A percentile compares a stretch with the other conserved stretches of the same genome.
Evolutionary conservation across 2,113 vertebrate species (phyloP).

Genomic region (Acanthochromis polyacanthus): DNA sequence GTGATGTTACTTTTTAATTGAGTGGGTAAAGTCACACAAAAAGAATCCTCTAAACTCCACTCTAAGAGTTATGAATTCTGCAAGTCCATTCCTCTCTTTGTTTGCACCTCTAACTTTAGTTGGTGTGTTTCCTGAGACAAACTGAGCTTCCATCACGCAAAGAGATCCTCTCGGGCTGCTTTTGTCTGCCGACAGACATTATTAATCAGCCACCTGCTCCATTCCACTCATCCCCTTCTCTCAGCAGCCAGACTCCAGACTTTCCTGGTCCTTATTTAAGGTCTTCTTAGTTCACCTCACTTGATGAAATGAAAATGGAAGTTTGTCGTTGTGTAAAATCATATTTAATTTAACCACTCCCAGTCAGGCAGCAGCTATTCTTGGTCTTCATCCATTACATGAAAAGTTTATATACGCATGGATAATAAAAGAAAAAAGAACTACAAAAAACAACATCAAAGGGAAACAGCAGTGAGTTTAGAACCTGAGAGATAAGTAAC

Average conservation of each 20-base stretch:
- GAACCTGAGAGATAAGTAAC: slow-evolving; percentile 16
- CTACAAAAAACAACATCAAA: background rate
- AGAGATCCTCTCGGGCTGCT: slow-evolving; percentile 20
- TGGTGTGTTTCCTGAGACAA: slow-evolving; percentile 19
- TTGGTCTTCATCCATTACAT: slow-evolving; percentile 6
- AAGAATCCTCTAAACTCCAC: background rate
- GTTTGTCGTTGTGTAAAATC: slow-evolving; percentile 42
- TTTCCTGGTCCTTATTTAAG: slow-evolving; percentile 11
- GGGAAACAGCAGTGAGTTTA: background rate
- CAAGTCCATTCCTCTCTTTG: slow-evolving; percentile 9
- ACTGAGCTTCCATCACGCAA: slow-evolving; percentile 21
- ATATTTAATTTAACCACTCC: slow-evolving; percentile 58
- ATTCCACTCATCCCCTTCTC: slow-evolving; percentile 16
- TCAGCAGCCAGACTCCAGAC: slow-evolving; percentile 8
- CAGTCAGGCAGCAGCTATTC: slow-evolving; percentile 34
- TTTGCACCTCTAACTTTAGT: slow-evolving; percentile 12
- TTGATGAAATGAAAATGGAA: slow-evolving; percentile 33
- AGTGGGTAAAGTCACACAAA: slow-evolving; percentile 13
- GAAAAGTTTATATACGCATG: background rate
- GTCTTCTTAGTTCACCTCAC: slow-evolving; percentile 14
- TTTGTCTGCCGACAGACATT: slow-evolving; percentile 28
- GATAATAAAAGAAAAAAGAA: background rate
- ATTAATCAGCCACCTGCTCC: slow-evolving; percentile 24
- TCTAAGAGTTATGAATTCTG: slow-evolving; percentile 1
- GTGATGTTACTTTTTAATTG: slow-evolving; percentile 26